Percentiles rank a stretch among this genome's conserved stretches.
These are phyloP conservation scores for Digitonthophagus gazella DNA, from an alignment of 2,888 invertebrate species.

Conservation along the genomic window DNA sequence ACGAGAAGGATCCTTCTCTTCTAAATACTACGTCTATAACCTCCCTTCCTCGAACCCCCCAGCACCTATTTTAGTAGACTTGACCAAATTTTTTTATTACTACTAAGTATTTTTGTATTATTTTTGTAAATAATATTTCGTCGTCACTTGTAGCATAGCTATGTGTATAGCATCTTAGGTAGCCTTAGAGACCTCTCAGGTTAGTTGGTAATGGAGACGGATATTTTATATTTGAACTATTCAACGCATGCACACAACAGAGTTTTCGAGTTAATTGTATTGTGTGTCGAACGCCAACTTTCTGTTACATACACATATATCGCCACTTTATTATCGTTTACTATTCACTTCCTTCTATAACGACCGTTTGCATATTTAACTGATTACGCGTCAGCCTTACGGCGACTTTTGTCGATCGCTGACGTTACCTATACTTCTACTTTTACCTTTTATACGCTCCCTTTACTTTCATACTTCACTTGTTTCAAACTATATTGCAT, in stretches of 20 bases:
- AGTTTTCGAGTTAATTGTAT: conserved; percentile 50
- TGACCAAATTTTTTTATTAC: conserved; percentile 44
- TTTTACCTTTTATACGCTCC: neutral
- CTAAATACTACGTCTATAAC: conserved; percentile 10
- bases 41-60: conserved; percentile 18
- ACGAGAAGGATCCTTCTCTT: conserved; percentile 8
- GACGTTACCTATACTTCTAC: neutral
- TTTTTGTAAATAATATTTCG: conserved; percentile 51
- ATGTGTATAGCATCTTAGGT: conserved; percentile 54
- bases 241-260: conserved; percentile 48
- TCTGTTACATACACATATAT: conserved; percentile 27
- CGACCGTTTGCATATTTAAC: neutral
- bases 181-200: conserved; percentile 50
- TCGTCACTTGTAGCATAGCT: conserved; percentile 52
- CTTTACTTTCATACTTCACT: neutral
- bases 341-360: conserved; percentile 7
- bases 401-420: neutral
- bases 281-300: conserved; percentile 49
- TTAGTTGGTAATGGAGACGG: conserved; percentile 49
- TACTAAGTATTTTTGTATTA: conserved; percentile 41
- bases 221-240: conserved; percentile 45
- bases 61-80: conserved; percentile 31
- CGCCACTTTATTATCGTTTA: conserved; percentile 8
- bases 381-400: neutral
- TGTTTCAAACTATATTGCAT: neutral